Conservation (phyloP, 2,888 invertebrate genomes). For the Synanthedon myopaeformis region DNA sequence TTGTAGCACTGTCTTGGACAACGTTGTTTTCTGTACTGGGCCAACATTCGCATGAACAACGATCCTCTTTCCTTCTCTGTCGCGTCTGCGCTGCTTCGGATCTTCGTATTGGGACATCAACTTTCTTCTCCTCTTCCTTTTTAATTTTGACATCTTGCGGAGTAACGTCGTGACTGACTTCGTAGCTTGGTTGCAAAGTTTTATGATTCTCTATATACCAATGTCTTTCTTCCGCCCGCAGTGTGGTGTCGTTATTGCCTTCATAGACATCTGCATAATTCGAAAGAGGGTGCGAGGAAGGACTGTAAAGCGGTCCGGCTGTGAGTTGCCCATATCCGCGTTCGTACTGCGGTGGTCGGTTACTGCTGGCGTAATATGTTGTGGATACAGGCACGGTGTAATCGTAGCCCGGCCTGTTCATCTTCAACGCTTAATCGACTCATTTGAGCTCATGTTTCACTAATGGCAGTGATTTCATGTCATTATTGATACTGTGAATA, state of each 20-base stretch:
- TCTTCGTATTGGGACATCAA: constrained; percentile 42
- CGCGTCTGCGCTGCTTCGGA: constrained; percentile 46
- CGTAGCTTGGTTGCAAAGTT: constrained; percentile 51
- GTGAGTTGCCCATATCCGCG: constrained; percentile 56
- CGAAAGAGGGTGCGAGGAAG: constrained; percentile 55
- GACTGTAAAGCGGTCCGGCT: constrained; percentile 52
- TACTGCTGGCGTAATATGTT: constrained; percentile 56
- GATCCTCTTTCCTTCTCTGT: constrained; percentile 58
- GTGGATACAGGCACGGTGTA: constrained; percentile 62
- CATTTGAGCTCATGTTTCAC: constrained; percentile 55
- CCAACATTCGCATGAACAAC: constrained; percentile 68
- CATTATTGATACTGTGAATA: constrained; percentile 24
- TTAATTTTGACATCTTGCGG: constrained; percentile 63
- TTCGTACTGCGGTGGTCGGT: constrained; percentile 59
- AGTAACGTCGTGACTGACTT: constrained; percentile 40
- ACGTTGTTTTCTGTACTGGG: constrained; percentile 57
- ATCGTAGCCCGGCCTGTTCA: constrained; percentile 68
- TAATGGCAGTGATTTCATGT: constrained; percentile 15
- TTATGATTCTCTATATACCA: constrained; percentile 69
- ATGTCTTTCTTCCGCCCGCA: constrained; percentile 62
- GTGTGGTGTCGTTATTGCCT: constrained; percentile 65
- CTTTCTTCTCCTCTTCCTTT: constrained; percentile 62
- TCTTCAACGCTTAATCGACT: constrained; percentile 58
- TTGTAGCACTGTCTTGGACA: constrained; percentile 42
- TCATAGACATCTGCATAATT: constrained; percentile 66